Percentiles rank a stretch among this genome's conserved stretches.
Conservation (phyloP, 2,888 invertebrate species). For the Microdon myrmicae region DNA sequence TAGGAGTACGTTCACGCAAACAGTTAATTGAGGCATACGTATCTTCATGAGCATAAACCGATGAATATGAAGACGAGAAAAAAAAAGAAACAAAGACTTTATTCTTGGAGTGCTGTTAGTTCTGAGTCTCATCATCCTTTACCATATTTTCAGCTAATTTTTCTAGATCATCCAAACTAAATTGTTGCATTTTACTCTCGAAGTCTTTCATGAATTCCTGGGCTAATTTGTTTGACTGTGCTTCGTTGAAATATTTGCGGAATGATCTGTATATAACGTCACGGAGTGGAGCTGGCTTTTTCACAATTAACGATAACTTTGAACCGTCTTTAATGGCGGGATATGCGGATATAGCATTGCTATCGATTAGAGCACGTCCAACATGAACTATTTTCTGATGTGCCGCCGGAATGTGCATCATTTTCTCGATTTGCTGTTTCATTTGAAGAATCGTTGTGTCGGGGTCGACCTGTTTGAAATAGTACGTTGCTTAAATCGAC, state of each 20-base stretch:
- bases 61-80: too few relatives aligned
- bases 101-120: neutral
- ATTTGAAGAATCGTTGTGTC: conserved; percentile 74
- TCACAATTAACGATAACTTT: conserved; percentile 77
- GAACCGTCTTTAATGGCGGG: conserved; percentile 79
- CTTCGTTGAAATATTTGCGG: conserved; percentile 72
- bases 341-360: conserved; percentile 76
- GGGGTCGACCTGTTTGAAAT: conserved; percentile 68
- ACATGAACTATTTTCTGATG: conserved; percentile 78
- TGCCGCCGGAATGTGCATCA: conserved; percentile 74
- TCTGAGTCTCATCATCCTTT: conserved; percentile 11
- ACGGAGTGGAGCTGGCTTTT: conserved; percentile 74
- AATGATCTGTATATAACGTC: conserved; percentile 68
- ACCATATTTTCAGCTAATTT: conserved; percentile 59
- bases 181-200: conserved; percentile 60
- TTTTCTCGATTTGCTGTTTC: conserved; percentile 74
- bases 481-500: neutral
- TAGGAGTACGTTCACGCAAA: too few relatives aligned
- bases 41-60: too few relatives aligned
- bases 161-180: conserved; percentile 65
- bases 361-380: conserved; percentile 78
- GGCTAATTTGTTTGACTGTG: conserved; percentile 70
- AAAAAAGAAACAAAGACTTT: conserved; percentile 16
- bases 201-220: conserved; percentile 63
- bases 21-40: too few relatives aligned